A percentile compares a stretch with the other conserved stretches of the same genome.
phyloP scores from a whole-genome alignment of 2,113 vertebrate genomes.

The Spizaetus ornatus region DNA sequence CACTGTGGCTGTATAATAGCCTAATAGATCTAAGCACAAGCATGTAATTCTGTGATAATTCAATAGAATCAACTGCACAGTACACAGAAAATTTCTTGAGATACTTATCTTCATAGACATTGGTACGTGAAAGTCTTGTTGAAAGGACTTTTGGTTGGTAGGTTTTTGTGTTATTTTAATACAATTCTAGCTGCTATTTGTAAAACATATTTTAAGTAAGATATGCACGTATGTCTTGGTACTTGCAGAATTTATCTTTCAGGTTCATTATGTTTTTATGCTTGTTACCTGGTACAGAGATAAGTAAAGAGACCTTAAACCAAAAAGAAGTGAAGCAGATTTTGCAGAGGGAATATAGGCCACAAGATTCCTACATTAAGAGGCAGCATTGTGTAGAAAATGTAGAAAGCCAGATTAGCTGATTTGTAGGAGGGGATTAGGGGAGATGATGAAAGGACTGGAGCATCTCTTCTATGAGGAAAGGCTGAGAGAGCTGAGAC shows the following conservation, averaged over 20 bases:
- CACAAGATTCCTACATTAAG: not conserved
- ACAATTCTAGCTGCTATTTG: not conserved
- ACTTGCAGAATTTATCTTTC: not conserved
- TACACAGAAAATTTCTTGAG: not conserved
- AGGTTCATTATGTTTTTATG: not conserved
- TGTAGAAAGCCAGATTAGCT: not conserved
- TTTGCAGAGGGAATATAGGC: not conserved
- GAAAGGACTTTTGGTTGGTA: not conserved
- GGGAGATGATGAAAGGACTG: not conserved
- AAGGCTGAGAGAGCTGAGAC: not conserved
- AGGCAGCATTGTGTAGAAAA: not conserved
- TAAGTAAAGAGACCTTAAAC: not conserved
- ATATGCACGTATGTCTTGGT: not conserved
- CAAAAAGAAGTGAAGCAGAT: not conserved
- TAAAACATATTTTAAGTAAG: not conserved
- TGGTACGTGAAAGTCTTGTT: rapidly evolving
- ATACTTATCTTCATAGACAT: not conserved
- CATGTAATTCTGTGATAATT: not conserved
- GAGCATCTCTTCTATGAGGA: not conserved
- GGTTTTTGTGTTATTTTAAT: not conserved
- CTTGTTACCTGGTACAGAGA: not conserved
- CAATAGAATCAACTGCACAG: not conserved
- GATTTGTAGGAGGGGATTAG: not conserved
- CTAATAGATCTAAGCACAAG: not conserved
- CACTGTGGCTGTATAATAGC: not conserved